Base-by-base conservation (phyloP, 2,113 vertebrate species). In the Dissostichus mawsoni region DNA sequence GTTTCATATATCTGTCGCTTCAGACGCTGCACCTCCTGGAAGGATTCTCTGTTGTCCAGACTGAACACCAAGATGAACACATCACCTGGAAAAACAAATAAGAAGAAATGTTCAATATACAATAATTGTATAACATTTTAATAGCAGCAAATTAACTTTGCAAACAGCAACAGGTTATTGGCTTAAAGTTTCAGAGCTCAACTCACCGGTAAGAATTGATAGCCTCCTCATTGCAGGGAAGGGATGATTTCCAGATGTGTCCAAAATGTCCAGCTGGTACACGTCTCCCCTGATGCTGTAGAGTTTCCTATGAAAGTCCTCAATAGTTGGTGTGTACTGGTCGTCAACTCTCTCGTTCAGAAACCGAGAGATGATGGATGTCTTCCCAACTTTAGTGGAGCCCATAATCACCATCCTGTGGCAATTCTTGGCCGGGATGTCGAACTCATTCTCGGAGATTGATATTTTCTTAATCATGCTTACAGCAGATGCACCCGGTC, bases 331-430 rank as follows among this genome's bases (percentile, higher is more conserved):
- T 0, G 98, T 99, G 95, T 99, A 99, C 68, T 98, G 94, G 70
- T 99, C 98, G 51, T 99, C 98, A 74, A 98, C 97, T 87, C 95
- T 96, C 80, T 97, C 97, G 13, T 95, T 98, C 80, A 99, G 94
- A 91, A 99, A 99, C 57, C 98, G 96, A 0, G 97, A 98, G 63
- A 99, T 96, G 92, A 99, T 98, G 86, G 98, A 96, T 1, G 97
- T 98, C 93, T 99, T 99, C 86, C 98, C 98, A 92, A 99, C 98
- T 92, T 99, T 98, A 79, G 97, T 99, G 86, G 98, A 99, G 81
- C 98, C 98, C 65, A 99, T 94, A 76, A 99, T 95, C 75, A 99
- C 98, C 98, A 99, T 98, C 87, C 97, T 94, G 93, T 97, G 96
- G 94, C 97, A 98, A 87, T 99, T 99, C 91, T 99, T 98, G 88